phyloP scores from a whole-genome alignment of 1,140 invertebrate genomes.

The Ganaspis sp. region DNA sequence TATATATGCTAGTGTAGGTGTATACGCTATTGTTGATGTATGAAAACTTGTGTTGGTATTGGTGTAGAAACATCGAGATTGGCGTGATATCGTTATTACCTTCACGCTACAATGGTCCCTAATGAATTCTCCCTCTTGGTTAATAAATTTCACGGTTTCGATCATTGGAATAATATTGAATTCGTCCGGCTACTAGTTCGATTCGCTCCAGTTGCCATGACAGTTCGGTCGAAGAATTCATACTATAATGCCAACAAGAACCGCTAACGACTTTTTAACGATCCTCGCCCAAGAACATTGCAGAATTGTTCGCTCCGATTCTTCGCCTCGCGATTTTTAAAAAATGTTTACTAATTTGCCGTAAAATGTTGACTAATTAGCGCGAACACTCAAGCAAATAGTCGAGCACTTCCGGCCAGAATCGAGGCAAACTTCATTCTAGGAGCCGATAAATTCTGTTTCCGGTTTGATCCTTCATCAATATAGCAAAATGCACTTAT shows the following conservation, averaged over 20 bases:
- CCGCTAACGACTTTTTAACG: conserved; percentile 28
- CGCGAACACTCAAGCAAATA: conserved; percentile 7
- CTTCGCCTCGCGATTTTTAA: neutral
- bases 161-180: conserved; percentile 57
- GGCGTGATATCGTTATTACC: conserved; percentile 63
- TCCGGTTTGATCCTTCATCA: neutral
- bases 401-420: neutral
- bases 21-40: no score
- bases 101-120: conserved; percentile 59
- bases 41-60: neutral
- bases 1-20: no score
- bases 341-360: conserved; percentile 24
- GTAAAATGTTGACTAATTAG: conserved; percentile 13
- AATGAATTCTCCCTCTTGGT: conserved; percentile 54
- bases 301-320: conserved; percentile 19
- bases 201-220: conserved; percentile 58
- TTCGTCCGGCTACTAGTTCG: conserved; percentile 50
- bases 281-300: conserved; percentile 15
- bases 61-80: conserved; percentile 36
- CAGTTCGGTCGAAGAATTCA: conserved; percentile 44
- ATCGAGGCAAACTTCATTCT: neutral
- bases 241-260: conserved; percentile 3
- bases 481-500: no score
- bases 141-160: conserved; percentile 68
- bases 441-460: conserved; percentile 5